Evolutionary conservation across 1,140 invertebrate species (phyloP).

Genomic region (Drosophila sechellia): DNA sequence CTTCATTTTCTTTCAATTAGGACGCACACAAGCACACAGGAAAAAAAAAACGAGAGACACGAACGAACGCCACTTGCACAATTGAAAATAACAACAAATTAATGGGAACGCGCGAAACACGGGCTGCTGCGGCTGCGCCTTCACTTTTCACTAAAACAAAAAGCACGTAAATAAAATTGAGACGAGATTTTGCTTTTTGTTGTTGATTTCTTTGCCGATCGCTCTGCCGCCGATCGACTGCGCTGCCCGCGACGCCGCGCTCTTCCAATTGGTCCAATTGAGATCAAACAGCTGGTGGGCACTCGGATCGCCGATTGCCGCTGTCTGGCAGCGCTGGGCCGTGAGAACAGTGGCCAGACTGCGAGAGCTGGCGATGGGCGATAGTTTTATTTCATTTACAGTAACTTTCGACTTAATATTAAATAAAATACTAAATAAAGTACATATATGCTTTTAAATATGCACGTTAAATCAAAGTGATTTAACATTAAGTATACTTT

Average conservation of each 20-base stretch:
- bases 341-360: background rate
- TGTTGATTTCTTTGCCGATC: slow-evolving; percentile 39
- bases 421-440: too few species aligned
- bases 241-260: slow-evolving; percentile 18
- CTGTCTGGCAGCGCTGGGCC: slow-evolving; percentile 15
- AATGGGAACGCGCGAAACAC: slow-evolving; percentile 7
- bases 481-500: too few species aligned
- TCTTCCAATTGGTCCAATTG: slow-evolving; percentile 53
- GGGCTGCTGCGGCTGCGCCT: slow-evolving; percentile 68
- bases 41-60: slow-evolving; percentile 32
- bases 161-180: slow-evolving; percentile 17
- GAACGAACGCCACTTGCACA: slow-evolving; percentile 54
- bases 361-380: background rate
- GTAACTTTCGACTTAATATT: too few species aligned
- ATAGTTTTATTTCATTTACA: too few species aligned
- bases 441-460: too few species aligned
- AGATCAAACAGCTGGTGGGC: slow-evolving; percentile 47
- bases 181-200: slow-evolving; percentile 18
- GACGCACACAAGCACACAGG: slow-evolving; percentile 3
- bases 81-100: slow-evolving; percentile 35
- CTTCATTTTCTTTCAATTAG: slow-evolving; percentile 11
- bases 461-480: too few species aligned
- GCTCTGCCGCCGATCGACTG: slow-evolving; percentile 12
- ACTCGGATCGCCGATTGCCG: slow-evolving; percentile 2
- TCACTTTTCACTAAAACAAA: slow-evolving; percentile 48